Evolutionary conservation across 1,140 invertebrate genomes (phyloP), one percentile per base, ranked within the genome.

Genomic region (Calliopsis andreniformis): DNA sequence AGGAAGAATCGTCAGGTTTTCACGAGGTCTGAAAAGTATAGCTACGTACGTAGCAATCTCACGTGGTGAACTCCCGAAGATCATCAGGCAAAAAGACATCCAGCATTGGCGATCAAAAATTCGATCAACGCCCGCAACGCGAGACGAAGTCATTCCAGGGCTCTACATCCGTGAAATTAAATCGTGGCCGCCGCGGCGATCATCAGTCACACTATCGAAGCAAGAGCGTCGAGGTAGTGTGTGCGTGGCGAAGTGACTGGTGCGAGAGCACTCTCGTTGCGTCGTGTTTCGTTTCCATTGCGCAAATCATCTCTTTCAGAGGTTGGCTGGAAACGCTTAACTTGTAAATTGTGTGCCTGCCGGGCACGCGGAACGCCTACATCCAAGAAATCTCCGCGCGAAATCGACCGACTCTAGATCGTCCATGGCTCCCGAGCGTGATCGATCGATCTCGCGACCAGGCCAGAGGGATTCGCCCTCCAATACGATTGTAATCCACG

Each of bases 121-220:
- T 80, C 64, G 73, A 73, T 49, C 63, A 69, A 49, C 63, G 35
- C 30, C 69, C 58, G 73, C 28, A 55, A 73, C 51, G 49, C 61
- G 73, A 72, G 62, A 75, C 75, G 28, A 67, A 70, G 62, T 67
- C 79, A 79, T 82, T 76, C 56, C 71, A 30, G 3, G 20, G 30
- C 28, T 67, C 69, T 83, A 85, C 79, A 83, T 79, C 79, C 84
- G 77, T 84, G 81, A 86, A 86, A 86, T 84, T 83, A 84, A 80
- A 86, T 84, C 72, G 84, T 72, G 81, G 73, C 53, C 80, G 35
- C 28, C 23, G 45, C 67, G 64, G 47, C 55, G 79, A 76, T 83
- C 84, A 83, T 85, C 80, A 76, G 84, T 85, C 78, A 79, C 68
- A 81, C 59, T 83, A 83, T 69, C 61, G 45, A 23, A 28, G 23